phyloP scores from a whole-genome alignment of 2,888 invertebrate genomes.

The Myathropa florea region DNA sequence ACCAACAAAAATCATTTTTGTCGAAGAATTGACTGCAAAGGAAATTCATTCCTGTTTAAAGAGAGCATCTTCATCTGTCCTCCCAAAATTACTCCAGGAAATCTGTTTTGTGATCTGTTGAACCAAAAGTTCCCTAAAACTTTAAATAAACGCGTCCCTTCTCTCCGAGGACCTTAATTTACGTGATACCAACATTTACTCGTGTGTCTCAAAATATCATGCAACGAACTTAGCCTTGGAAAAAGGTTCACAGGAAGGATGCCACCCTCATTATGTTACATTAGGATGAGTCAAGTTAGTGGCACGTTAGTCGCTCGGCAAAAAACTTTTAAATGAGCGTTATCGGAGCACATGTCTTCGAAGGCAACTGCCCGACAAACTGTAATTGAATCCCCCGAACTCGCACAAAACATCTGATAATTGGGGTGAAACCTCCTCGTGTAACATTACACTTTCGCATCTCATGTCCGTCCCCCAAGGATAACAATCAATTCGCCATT shows the following conservation, averaged over 20 bases:
- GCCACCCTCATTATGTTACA: background rate
- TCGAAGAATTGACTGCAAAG: too few species aligned
- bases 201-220: background rate
- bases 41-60: too few species aligned
- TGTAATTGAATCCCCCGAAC: background rate
- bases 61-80: too few species aligned
- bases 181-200: background rate
- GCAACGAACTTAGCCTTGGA: background rate
- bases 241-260: background rate
- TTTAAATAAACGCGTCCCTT: background rate
- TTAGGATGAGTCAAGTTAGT: background rate
- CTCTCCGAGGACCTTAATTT: background rate
- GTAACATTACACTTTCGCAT: background rate
- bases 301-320: background rate
- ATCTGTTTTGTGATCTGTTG: too few species aligned
- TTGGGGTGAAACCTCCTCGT: background rate
- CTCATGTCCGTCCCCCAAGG: background rate
- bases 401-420: background rate
- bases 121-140: background rate
- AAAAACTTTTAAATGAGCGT: background rate
- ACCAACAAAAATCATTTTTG: too few species aligned
- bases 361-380: background rate
- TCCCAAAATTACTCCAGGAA: too few species aligned
- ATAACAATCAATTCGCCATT: slow-evolving; percentile 35
- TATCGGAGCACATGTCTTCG: background rate